Evolutionary conservation across 2,888 invertebrate genomes (phyloP).

Genomic region (Podabrus alpinus): DNA sequence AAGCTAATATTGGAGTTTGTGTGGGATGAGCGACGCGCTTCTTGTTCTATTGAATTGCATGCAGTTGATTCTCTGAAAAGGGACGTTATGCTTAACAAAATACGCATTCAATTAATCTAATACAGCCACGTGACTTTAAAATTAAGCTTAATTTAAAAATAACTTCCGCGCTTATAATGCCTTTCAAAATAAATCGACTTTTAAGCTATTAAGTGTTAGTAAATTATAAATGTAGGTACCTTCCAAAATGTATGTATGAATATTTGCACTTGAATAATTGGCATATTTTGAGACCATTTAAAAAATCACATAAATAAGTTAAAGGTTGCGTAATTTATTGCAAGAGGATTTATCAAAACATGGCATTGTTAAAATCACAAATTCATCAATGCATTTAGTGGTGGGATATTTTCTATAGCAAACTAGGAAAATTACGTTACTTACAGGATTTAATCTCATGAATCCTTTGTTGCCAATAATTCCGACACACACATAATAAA

Average conservation of each 20-base stretch:
- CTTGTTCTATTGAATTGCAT: conserved; percentile 12
- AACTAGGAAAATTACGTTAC: not conserved
- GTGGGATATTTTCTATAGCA: not conserved
- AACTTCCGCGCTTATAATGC: not conserved
- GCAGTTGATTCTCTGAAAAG: conserved; percentile 16
- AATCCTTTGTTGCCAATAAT: not conserved
- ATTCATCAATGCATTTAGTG: not conserved
- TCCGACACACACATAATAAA: not conserved
- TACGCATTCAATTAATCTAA: conserved; percentile 21
- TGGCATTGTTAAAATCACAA: not conserved
- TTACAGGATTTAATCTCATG: not conserved
- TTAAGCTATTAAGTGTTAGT: not conserved
- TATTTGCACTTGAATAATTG: not conserved
- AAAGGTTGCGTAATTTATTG: too few relatives aligned
- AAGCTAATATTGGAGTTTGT: conserved; percentile 21
- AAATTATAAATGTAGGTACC: not conserved
- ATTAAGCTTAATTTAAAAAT: not conserved
- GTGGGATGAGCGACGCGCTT: conserved; percentile 15
- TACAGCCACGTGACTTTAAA: conserved; percentile 20
- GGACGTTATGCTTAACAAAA: conserved; percentile 23
- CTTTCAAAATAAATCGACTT: not conserved
- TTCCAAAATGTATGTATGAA: not conserved
- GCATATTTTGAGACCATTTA: too few relatives aligned
- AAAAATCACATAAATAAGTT: too few relatives aligned
- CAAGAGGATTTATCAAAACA: not conserved